Percentiles rank a stretch among this genome's conserved stretches.
phyloP scores from a whole-genome alignment of 1,140 invertebrate genomes.

The Eumaeus atala region DNA sequence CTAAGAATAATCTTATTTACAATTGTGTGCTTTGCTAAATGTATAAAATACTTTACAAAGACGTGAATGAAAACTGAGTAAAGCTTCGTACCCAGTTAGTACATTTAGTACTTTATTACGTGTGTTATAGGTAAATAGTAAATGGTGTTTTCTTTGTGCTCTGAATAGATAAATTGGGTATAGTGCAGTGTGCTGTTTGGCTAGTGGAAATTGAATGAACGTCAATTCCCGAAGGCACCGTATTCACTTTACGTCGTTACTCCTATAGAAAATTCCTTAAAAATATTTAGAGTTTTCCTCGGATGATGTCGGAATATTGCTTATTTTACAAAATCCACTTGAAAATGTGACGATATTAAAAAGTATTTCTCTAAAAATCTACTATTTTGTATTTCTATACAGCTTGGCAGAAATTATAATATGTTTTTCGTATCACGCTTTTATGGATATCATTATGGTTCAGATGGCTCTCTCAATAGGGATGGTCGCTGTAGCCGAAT shows the following conservation, averaged over 20 bases:
- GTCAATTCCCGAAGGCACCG: slow-evolving; percentile 28
- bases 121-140: slow-evolving; percentile 3
- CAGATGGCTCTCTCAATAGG: no score
- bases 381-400: neutral
- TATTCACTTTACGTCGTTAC: slow-evolving; percentile 34
- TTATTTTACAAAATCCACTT: slow-evolving; percentile 14
- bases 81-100: no score
- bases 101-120: no score
- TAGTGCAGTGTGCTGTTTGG: slow-evolving; percentile 13
- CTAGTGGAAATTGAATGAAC: slow-evolving; percentile 35
- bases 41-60: no score
- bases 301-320: slow-evolving; percentile 17
- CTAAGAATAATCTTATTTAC: no score
- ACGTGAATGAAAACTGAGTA: no score
- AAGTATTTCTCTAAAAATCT: neutral
- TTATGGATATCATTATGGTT: no score
- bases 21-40: no score
- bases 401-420: no score
- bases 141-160: slow-evolving; percentile 10
- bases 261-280: slow-evolving; percentile 30
- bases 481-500: no score
- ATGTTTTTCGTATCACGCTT: no score
- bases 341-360: slow-evolving; percentile 12
- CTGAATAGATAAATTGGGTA: slow-evolving; percentile 6
- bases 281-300: slow-evolving; percentile 28